Conservation (phyloP, 1,140 invertebrate genomes). For the Drosophila ironensis region DNA sequence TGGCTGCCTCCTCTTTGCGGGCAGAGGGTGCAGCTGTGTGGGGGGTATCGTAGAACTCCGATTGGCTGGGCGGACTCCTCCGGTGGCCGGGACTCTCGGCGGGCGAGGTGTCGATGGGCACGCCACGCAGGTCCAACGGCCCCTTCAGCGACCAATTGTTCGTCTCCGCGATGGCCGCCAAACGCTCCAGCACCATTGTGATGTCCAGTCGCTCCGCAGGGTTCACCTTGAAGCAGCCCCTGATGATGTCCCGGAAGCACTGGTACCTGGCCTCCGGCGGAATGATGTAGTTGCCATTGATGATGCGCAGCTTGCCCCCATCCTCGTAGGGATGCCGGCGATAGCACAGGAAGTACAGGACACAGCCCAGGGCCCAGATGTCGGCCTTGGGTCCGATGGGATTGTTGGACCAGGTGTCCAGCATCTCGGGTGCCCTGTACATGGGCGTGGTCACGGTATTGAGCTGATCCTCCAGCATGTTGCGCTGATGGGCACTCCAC, state of each 20-base stretch:
- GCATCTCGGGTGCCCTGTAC: constrained; percentile 97
- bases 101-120: constrained; percentile 67
- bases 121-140: constrained; percentile 81
- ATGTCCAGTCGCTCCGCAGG: constrained; percentile 89
- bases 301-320: constrained; percentile 95
- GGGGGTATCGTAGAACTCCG: constrained; percentile 77
- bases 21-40: too few relatives aligned
- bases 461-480: constrained; percentile 95
- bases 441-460: constrained; percentile 91
- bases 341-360: constrained; percentile 96
- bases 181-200: constrained; percentile 89
- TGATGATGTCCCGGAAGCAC: constrained; percentile 95
- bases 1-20: too few relatives aligned
- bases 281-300: constrained; percentile 98
- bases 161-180: constrained; percentile 93
- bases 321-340: constrained; percentile 99
- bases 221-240: constrained; percentile 91
- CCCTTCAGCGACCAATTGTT: constrained; percentile 90
- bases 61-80: constrained; percentile 43
- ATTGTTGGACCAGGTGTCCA: constrained; percentile 98
- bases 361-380: constrained; percentile 98
- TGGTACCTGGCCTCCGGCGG: constrained; percentile 89
- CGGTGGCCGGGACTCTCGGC: constrained; percentile 62
- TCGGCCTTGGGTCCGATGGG: constrained; percentile 94
- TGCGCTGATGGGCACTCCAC: constrained; percentile 96